Conservation (phyloP, 2,113 vertebrate species). For the Callocephalon fimbriatum region DNA sequence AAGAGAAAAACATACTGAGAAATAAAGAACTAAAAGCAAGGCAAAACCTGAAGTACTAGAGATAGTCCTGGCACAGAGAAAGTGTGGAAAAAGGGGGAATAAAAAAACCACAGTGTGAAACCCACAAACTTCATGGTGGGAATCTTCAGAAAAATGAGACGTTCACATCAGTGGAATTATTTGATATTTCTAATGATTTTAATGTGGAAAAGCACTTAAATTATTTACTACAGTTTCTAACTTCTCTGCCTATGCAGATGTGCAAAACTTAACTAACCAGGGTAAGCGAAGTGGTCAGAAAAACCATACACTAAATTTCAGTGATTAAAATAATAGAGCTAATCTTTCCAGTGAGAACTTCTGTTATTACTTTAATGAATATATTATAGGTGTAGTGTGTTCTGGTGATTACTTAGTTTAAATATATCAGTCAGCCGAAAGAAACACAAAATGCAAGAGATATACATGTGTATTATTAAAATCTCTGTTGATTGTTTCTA, state of each 20-base stretch:
- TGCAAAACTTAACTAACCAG: not conserved
- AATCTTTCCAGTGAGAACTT: not conserved
- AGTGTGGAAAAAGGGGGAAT: not conserved
- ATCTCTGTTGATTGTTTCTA: not conserved
- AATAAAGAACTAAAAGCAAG: not conserved
- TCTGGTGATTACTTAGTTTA: not conserved
- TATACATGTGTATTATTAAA: not conserved
- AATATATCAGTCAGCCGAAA: not conserved
- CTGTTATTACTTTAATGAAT: not conserved
- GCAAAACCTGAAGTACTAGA: not conserved
- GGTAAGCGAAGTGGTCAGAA: not conserved
- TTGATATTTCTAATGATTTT: not conserved
- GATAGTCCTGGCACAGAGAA: not conserved
- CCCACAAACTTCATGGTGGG: not conserved
- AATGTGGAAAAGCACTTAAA: not conserved
- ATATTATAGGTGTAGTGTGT: not conserved
- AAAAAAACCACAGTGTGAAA: not conserved
- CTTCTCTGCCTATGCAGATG: not conserved
- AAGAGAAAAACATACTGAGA: not conserved
- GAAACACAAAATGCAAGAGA: not conserved
- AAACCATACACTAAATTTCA: not conserved
- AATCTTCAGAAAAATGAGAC: not conserved
- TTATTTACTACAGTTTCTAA: not conserved
- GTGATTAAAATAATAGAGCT: not conserved
- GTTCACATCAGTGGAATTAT: not conserved